A percentile compares a stretch with the other conserved stretches of the same genome.
phyloP scores from a whole-genome alignment of 2,797 vertebrate genomes.

The Allobates femoralis region DNA sequence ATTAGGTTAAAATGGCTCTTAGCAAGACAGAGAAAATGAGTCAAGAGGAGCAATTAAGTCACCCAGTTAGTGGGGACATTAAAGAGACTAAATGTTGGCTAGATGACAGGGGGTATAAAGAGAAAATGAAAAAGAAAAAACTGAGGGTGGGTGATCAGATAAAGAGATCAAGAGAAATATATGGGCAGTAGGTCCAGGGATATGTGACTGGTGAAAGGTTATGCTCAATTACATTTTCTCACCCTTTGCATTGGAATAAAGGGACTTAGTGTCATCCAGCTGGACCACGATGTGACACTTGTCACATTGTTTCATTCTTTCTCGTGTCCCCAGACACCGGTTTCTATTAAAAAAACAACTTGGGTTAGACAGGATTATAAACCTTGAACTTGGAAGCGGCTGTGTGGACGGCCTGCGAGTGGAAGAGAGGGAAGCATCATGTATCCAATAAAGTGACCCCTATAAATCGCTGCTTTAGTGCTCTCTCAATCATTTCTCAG shows the following conservation, averaged over 20 bases:
- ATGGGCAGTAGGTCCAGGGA: neutral
- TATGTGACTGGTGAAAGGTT: constrained; percentile 14
- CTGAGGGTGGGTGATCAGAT: constrained; percentile 3
- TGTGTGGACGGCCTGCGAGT: neutral
- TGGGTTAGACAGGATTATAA: constrained; percentile 63
- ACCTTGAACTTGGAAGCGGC: constrained; percentile 72
- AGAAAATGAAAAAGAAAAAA: neutral
- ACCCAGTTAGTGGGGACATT: constrained; percentile 18
- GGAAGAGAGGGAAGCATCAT: constrained; percentile 31
- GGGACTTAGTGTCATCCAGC: constrained; percentile 32
- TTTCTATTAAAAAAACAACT: constrained; percentile 63
- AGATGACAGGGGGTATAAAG: constrained; percentile 25
- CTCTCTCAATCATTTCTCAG: constrained; percentile 63
- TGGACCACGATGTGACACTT: constrained; percentile 38
- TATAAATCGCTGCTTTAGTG: constrained; percentile 69
- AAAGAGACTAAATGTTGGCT: constrained; percentile 30
- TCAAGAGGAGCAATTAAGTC: constrained; percentile 46
- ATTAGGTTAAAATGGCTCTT: constrained; percentile 49
- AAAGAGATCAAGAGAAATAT: constrained; percentile 29
- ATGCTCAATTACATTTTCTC: constrained; percentile 38
- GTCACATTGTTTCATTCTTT: constrained; percentile 11
- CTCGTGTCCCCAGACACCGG: constrained; percentile 64
- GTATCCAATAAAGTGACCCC: constrained; percentile 64
- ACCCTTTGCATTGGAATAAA: constrained; percentile 17
- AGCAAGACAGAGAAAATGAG: constrained; percentile 60